Conservation (phyloP, 1,140 invertebrate genomes). For the Cyclina sinensis region DNA sequence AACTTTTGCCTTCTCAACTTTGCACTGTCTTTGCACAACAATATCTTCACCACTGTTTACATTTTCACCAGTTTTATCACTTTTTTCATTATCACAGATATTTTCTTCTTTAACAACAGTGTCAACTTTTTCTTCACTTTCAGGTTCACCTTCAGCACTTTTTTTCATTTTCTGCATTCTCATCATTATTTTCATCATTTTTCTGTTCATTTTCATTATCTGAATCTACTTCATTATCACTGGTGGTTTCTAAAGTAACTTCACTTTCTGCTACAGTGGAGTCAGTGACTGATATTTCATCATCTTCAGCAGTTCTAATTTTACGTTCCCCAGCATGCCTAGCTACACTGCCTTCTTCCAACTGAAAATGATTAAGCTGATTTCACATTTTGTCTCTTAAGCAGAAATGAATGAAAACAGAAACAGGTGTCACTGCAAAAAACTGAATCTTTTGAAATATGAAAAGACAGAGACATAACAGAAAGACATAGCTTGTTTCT, state of each 20-base stretch:
- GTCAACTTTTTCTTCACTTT: constrained; percentile 35
- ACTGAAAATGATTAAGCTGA: constrained; percentile 68
- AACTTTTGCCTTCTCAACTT: constrained; percentile 45
- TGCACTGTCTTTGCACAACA: background rate
- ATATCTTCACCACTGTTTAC: background rate
- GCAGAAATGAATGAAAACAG: no score
- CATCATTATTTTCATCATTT: constrained; percentile 82
- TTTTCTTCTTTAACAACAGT: background rate
- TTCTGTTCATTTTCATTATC: constrained; percentile 71
- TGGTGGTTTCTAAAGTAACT: constrained; percentile 66
- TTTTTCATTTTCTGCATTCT: constrained; percentile 71
- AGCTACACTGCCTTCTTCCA: constrained; percentile 85
- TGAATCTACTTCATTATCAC: constrained; percentile 68
- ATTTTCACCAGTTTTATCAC: constrained; percentile 18
- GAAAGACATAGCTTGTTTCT: no score
- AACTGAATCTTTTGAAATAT: no score
- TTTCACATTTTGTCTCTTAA: no score
- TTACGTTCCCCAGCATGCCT: constrained; percentile 86
- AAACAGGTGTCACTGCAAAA: no score
- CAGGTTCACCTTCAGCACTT: constrained; percentile 50
- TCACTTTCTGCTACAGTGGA: constrained; percentile 75
- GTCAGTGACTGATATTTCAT: constrained; percentile 77
- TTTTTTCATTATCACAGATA: constrained; percentile 23
- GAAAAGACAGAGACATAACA: background rate
- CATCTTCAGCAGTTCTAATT: constrained; percentile 83